Conservation (phyloP, 1,140 invertebrate species). For the Manduca sexta region DNA sequence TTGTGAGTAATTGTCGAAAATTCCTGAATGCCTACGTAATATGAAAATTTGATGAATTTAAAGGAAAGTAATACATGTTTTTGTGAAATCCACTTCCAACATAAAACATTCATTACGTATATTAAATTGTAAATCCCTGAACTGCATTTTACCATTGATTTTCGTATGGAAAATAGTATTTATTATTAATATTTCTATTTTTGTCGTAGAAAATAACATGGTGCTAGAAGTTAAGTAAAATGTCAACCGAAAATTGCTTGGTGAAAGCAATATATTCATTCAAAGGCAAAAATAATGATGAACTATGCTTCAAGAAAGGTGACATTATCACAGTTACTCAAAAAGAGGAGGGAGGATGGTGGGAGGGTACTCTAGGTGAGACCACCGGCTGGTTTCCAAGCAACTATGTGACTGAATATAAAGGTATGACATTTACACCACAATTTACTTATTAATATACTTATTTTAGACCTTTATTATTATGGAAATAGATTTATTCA, state of each 20-base stretch:
- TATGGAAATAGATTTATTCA: too few relatives aligned
- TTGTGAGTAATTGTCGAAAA: background rate
- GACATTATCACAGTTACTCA: conserved; percentile 97
- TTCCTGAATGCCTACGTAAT: background rate
- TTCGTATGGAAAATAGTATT: too few relatives aligned
- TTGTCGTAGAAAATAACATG: conserved; percentile 31
- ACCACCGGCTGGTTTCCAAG: conserved; percentile 99
- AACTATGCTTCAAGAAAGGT: conserved; percentile 96
- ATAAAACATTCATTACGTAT: too few relatives aligned
- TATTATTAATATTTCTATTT: too few relatives aligned
- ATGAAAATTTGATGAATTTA: background rate
- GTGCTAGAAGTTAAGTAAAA: conserved; percentile 50
- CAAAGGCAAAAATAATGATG: conserved; percentile 97
- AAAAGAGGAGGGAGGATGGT: conserved; percentile 94
- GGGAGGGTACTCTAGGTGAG: conserved; percentile 96
- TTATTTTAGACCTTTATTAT: background rate
- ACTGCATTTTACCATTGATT: too few relatives aligned
- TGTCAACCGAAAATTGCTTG: conserved; percentile 78
- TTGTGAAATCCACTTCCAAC: too few relatives aligned
- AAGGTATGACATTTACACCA: conserved; percentile 58
- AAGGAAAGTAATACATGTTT: too few relatives aligned
- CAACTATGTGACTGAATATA: conserved; percentile 95
- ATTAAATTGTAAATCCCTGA: too few relatives aligned
- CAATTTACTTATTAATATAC: background rate
- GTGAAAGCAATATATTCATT: conserved; percentile 95